Evolutionary conservation across 1,140 invertebrate species (phyloP).

Genomic region (Campoletis sonorensis): DNA sequence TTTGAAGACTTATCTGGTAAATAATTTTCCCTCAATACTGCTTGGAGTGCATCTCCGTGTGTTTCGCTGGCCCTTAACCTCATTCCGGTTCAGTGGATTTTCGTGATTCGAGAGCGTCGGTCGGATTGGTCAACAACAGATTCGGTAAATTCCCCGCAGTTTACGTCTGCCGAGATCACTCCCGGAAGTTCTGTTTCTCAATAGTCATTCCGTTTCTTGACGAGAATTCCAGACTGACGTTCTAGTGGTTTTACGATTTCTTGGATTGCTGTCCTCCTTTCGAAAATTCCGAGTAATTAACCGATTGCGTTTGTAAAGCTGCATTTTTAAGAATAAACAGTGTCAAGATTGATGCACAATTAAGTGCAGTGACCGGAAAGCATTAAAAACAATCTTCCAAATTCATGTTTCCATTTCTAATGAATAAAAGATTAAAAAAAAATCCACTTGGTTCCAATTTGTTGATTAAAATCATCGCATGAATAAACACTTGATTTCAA

Average conservation of each 20-base stretch:
- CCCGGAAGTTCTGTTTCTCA: not conserved
- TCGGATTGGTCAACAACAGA: constrained; percentile 37
- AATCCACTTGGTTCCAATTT: no score
- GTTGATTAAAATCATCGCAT: not conserved
- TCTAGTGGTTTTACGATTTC: constrained; percentile 29
- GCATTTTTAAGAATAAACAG: no score
- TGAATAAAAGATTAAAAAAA: no score
- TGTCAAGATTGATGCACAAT: no score
- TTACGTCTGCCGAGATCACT: constrained; percentile 13
- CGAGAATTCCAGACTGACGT: not conserved
- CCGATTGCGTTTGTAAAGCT: no score
- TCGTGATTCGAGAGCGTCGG: not conserved
- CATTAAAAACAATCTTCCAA: no score
- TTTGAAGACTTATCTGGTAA: not conserved
- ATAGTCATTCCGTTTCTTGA: constrained; percentile 52
- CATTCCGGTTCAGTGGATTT: constrained; percentile 24
- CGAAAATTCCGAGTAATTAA: not conserved
- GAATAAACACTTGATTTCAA: not conserved
- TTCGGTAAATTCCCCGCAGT: constrained; percentile 16
- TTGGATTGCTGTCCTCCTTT: not conserved
- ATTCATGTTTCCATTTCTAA: no score
- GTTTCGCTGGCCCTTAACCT: constrained; percentile 33
- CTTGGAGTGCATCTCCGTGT: not conserved
- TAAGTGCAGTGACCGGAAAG: no score
- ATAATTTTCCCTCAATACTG: constrained; percentile 1